Conservation (phyloP, 2,888 invertebrate genomes). For the Drosophila melanocephala region DNA sequence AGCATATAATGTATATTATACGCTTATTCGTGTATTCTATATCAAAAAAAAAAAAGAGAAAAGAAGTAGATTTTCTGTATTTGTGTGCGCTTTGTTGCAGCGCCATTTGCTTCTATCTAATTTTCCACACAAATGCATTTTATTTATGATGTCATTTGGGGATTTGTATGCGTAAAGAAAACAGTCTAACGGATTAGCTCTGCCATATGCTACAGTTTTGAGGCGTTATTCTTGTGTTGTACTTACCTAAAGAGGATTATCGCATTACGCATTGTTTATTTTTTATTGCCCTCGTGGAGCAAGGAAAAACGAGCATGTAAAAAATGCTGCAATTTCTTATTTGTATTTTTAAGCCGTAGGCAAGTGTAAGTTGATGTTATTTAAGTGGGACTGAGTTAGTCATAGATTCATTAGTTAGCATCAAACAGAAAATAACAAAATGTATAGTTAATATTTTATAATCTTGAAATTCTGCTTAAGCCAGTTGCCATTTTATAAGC, state of each 20-base stretch:
- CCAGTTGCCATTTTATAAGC: not conserved
- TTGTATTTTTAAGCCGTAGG: too few relatives aligned
- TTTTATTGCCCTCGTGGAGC: not conserved
- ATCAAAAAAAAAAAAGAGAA: constrained; percentile 35
- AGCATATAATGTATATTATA: too few relatives aligned
- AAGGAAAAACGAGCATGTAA: not conserved
- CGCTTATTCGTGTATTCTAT: not conserved
- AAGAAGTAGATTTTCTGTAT: constrained; percentile 40
- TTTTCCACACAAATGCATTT: constrained; percentile 76
- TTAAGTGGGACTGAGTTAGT: not conserved
- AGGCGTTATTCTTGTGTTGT: constrained; percentile 7
- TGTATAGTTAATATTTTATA: not conserved
- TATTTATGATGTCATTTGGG: constrained; percentile 71
- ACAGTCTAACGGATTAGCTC: constrained; percentile 2
- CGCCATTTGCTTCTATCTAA: constrained; percentile 55
- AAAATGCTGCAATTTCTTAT: constrained; percentile 2
- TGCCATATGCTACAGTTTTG: constrained; percentile 28
- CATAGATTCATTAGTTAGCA: not conserved
- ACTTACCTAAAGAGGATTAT: constrained; percentile 18
- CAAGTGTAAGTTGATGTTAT: not conserved
- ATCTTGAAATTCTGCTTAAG: not conserved
- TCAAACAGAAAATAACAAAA: not conserved
- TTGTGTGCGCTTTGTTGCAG: constrained; percentile 38
- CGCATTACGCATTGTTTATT: not conserved
- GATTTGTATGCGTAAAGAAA: constrained; percentile 42